These are phyloP conservation scores for Agonum fuliginosum DNA, from an alignment of 2,888 invertebrate species.

Conservation along the genomic window DNA sequence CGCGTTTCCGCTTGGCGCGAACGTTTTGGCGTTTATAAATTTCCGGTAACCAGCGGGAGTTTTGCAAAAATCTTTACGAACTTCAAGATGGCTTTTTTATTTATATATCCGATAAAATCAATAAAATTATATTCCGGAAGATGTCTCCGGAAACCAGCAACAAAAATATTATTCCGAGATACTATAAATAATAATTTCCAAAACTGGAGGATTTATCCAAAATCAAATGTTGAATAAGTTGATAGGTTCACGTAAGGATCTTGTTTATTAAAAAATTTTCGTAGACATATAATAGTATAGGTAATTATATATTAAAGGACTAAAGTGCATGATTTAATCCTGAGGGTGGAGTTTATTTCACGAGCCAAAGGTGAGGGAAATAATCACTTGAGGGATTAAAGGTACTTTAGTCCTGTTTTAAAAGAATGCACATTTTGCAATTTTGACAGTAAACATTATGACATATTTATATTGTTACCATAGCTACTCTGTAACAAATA, in stretches of 20 bases:
- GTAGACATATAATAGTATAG: neutral
- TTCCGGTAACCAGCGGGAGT: conserved; percentile 24
- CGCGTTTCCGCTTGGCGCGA: conserved; percentile 11
- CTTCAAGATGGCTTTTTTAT: conserved; percentile 35
- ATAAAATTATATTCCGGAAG: conserved; percentile 11
- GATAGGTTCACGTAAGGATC: too few relatives aligned
- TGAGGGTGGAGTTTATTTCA: too few relatives aligned
- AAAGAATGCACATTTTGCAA: too few relatives aligned
- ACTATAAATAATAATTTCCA: neutral
- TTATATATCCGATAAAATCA: conserved; percentile 36
- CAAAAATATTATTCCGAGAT: neutral
- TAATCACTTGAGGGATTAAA: too few relatives aligned
- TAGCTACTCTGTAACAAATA: too few relatives aligned
- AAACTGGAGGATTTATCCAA: neutral
- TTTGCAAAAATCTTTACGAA: conserved; percentile 20
- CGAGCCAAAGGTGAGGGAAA: too few relatives aligned
- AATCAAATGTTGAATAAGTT: neutral
- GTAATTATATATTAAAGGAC: neutral
- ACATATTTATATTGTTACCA: too few relatives aligned
- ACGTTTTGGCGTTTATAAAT: conserved; percentile 14
- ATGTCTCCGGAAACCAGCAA: neutral
- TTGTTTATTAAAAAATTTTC: too few relatives aligned
- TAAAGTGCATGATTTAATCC: too few relatives aligned
- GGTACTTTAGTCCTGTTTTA: too few relatives aligned
- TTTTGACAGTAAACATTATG: too few relatives aligned